Evolutionary conservation across 1,140 invertebrate species (phyloP).

Genomic region (Listronotus bonariensis): DNA sequence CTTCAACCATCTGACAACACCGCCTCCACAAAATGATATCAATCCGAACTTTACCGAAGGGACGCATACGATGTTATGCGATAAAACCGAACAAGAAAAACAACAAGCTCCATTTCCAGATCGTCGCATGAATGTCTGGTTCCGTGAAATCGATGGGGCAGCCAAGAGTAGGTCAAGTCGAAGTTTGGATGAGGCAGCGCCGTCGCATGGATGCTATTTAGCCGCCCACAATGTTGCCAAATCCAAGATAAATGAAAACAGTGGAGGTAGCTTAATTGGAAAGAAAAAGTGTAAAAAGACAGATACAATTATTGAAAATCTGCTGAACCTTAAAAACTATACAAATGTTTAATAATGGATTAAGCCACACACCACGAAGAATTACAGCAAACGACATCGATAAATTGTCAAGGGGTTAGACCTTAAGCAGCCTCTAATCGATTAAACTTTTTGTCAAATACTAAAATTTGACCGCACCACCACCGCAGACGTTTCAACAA

Average conservation of each 20-base stretch:
- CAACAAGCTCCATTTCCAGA: conserved; percentile 31
- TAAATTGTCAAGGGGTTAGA: too few species aligned
- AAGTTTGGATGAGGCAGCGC: conserved; percentile 9
- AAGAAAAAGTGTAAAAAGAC: too few species aligned
- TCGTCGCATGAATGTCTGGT: conserved; percentile 33
- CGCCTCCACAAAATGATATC: conserved; percentile 1
- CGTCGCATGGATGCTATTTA: conserved; percentile 23
- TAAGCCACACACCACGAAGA: too few species aligned
- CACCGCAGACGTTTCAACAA: too few species aligned
- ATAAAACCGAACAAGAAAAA: conserved; percentile 10
- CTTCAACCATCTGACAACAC: neutral
- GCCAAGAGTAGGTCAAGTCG: conserved; percentile 19
- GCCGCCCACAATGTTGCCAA: conserved; percentile 21
- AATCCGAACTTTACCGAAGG: conserved; percentile 12
- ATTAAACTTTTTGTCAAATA: too few species aligned
- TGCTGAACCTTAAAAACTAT: too few species aligned
- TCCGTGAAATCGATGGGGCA: conserved; percentile 46
- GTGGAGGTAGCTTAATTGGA: too few species aligned
- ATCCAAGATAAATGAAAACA: neutral
- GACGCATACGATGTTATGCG: neutral
- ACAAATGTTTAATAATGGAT: too few species aligned
- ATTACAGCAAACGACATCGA: too few species aligned
- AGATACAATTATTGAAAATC: too few species aligned
- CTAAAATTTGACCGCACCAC: too few species aligned
- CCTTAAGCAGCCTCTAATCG: too few species aligned